Evolutionary conservation across 2,113 vertebrate genomes (phyloP).

Genomic region (Synodontis membranacea): DNA sequence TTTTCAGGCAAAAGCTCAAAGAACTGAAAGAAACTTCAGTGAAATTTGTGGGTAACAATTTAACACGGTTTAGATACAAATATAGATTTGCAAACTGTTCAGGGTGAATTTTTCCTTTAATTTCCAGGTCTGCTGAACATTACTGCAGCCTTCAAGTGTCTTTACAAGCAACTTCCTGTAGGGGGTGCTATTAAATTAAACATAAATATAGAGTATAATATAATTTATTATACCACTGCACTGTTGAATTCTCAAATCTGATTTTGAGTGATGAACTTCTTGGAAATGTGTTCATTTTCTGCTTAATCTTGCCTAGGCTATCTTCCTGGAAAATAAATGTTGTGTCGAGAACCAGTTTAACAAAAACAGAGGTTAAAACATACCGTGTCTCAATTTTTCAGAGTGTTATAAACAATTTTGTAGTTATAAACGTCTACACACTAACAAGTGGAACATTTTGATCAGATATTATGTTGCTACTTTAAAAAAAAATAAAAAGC

Average conservation of each 20-base stretch:
- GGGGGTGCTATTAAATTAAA: neutral
- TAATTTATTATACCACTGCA: neutral
- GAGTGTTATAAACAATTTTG: too few species aligned
- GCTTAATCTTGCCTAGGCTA: neutral
- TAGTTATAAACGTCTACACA: too few species aligned
- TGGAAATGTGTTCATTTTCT: neutral
- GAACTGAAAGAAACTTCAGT: neutral
- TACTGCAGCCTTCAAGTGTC: slow-evolving; percentile 3
- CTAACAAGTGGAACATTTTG: too few species aligned
- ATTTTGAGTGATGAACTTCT: neutral
- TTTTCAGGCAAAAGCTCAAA: neutral
- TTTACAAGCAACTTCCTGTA: neutral
- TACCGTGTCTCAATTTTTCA: too few species aligned
- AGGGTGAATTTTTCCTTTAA: neutral
- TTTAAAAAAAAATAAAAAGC: too few species aligned
- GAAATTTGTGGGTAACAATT: neutral
- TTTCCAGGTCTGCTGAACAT: neutral
- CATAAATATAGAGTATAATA: neutral
- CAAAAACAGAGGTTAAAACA: neutral
- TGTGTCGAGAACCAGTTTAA: neutral
- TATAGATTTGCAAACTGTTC: neutral
- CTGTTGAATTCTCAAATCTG: neutral
- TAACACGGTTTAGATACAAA: neutral
- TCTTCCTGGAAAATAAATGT: neutral
- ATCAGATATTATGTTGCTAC: too few species aligned